Percentiles rank a stretch among this genome's conserved stretches.
Evolutionary conservation across 2,797 vertebrate genomes (phyloP).

Genomic region (Petrocephalus schoutedeni): DNA sequence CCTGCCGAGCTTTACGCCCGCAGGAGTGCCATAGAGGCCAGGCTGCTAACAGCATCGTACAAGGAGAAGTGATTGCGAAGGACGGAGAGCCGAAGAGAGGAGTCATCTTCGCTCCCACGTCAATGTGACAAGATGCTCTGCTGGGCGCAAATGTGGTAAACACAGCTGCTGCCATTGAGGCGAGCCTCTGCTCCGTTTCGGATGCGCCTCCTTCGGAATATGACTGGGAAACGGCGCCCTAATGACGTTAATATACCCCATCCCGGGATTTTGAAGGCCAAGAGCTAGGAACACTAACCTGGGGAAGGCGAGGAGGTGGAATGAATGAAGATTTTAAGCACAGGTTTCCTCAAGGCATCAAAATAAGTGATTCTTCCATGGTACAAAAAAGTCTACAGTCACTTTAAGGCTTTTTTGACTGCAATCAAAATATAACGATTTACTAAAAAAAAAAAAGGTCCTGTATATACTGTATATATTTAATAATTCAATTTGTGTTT

Average conservation of each 20-base stretch:
- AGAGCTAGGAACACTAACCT: not conserved
- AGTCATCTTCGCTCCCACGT: slow-evolving; percentile 40
- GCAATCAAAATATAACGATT: slow-evolving; percentile 1
- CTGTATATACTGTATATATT: not conserved
- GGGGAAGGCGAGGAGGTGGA: not conserved
- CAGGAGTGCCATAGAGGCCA: not conserved
- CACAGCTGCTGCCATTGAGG: slow-evolving; percentile 57
- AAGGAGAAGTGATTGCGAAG: slow-evolving; percentile 3
- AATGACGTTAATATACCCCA: not conserved
- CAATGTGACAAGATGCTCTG: slow-evolving; percentile 65
- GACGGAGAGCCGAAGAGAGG: not conserved
- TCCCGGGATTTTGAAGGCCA: not conserved
- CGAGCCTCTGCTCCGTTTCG: not conserved
- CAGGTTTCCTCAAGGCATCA: not conserved
- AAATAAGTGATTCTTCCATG: not conserved
- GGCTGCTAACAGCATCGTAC: not conserved
- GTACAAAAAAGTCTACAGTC: not conserved
- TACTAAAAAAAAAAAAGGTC: not conserved
- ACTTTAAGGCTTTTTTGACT: not conserved
- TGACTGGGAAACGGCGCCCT: not conserved
- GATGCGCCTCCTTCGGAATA: not conserved
- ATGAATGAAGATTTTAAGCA: not conserved
- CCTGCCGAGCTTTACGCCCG: not conserved
- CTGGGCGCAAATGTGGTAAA: slow-evolving; percentile 63
- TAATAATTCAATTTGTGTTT: not conserved